These are phyloP conservation scores for Morus bassanus DNA, from an alignment of 2,797 vertebrate species.

Conservation along the genomic window DNA sequence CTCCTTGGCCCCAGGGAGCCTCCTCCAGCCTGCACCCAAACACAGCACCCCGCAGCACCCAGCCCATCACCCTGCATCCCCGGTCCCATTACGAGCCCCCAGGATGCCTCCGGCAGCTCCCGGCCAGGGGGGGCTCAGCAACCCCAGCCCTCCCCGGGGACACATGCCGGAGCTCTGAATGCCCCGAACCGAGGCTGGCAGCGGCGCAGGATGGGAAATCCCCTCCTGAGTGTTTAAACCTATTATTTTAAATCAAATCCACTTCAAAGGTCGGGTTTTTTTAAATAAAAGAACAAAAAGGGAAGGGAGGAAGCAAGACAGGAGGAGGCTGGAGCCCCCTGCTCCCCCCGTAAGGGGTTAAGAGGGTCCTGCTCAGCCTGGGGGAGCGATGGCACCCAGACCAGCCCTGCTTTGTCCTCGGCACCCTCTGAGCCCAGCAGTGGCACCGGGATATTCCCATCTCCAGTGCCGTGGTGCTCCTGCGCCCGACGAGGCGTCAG, in stretches of 20 bases:
- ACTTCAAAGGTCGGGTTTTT: not conserved
- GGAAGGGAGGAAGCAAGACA: not conserved
- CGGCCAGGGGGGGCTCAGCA: not conserved
- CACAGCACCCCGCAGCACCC: not conserved
- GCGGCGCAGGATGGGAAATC: not conserved
- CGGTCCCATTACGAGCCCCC: not conserved
- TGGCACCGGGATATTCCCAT: not conserved
- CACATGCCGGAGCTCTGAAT: not conserved
- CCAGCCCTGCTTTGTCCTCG: not conserved
- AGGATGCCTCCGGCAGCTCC: not conserved
- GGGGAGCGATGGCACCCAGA: not conserved
- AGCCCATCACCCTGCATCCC: not conserved
- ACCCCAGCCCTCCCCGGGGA: not conserved
- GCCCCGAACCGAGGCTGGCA: not conserved
- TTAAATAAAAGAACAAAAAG: not conserved
- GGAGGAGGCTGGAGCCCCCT: not conserved
- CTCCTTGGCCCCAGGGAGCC: not conserved
- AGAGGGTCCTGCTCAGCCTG: not conserved
- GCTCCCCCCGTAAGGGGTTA: no score
- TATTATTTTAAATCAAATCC: not conserved
- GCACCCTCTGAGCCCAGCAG: not conserved
- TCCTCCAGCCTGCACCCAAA: not conserved
- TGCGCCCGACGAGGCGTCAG: not conserved
- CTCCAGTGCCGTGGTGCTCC: accelerated
- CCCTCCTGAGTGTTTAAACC: not conserved